Base-by-base conservation (phyloP, 2,113 vertebrate genomes). In the Cinclus mexicanus region DNA sequence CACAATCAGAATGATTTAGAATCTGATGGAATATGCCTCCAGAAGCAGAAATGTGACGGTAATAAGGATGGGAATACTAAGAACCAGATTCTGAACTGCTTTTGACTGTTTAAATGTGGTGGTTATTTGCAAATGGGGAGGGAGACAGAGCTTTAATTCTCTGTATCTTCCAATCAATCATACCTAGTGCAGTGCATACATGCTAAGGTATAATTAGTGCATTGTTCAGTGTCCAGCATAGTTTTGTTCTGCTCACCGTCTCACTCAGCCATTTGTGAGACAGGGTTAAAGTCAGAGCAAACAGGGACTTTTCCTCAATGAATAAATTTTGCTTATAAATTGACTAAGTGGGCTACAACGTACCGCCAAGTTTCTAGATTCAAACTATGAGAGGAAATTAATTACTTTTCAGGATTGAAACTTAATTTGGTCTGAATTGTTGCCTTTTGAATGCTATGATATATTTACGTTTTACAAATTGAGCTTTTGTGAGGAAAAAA, bases 1-100 rank as follows among this genome's bases (percentile, higher is more conserved):
- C 29, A 26, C 49, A 92, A 84, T 82, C 77, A 95, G 74, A 78
- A 95, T 71, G 83, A 95, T 93, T 95, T 87, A 87, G 70, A 84
- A 87, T 87, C 57, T 91, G 57, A 87, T 85, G 57, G 53, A 44
- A 60, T 91, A 69, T 91, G 77, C 5, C 41, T 83, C 20, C 71
- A 52, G 53, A 85, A 92, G 37, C 31, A 89, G 65, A 92, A 89
- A 61, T 91, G 65, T 79, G 69, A 70, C 23, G 65, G 22, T 57
- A 84, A 92, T 79, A 49, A 92, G 87, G 72, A 89, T 42, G 23
- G 47, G 74, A 82, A 87, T 49, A 71, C 33, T 68, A 37, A 91
- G 39, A 41, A 56, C 22, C 23, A 49, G 25, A 79, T 72, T 91
- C 47, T 81, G 35, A 79, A 60, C 65, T 68, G 61, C 22, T 82